These are phyloP conservation scores for Mesorhabditis sp. DNA, from an alignment of 2,888 invertebrate species.

Conservation along the genomic window DNA sequence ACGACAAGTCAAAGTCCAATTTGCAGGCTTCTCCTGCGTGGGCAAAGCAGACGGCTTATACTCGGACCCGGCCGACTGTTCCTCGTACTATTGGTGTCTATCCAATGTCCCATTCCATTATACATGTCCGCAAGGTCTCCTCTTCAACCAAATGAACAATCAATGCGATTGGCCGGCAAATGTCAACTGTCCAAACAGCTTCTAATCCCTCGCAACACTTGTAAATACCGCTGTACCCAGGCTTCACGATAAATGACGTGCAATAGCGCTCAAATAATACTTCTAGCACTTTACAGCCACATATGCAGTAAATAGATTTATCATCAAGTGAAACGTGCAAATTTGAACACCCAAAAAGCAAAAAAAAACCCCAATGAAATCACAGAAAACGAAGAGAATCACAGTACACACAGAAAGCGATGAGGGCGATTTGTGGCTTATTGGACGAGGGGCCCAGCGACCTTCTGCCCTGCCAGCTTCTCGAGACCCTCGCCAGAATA, in stretches of 20 bases:
- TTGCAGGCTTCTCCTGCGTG: neutral
- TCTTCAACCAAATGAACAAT: neutral
- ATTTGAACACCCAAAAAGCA: no score
- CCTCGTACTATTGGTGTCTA: neutral
- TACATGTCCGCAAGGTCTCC: neutral
- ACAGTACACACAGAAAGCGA: no score
- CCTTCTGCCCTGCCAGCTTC: neutral
- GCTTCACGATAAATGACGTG: no score
- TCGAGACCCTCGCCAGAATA: constrained; percentile 2
- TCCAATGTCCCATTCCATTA: neutral
- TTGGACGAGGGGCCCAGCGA: neutral
- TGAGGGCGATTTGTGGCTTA: neutral
- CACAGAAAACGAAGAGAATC: no score
- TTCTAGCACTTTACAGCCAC: no score
- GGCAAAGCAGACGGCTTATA: neutral
- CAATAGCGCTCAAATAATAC: no score
- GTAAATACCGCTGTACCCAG: no score
- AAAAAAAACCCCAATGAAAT: no score
- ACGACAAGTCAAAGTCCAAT: neutral
- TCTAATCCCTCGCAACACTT: no score
- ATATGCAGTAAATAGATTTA: no score
- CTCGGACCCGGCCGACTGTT: neutral
- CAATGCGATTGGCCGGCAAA: neutral
- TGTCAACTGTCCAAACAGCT: neutral
- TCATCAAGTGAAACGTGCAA: no score